A percentile compares a stretch with the other conserved stretches of the same genome.
phyloP scores from a whole-genome alignment of 2,113 vertebrate genomes.

The Meles meles region DNA sequence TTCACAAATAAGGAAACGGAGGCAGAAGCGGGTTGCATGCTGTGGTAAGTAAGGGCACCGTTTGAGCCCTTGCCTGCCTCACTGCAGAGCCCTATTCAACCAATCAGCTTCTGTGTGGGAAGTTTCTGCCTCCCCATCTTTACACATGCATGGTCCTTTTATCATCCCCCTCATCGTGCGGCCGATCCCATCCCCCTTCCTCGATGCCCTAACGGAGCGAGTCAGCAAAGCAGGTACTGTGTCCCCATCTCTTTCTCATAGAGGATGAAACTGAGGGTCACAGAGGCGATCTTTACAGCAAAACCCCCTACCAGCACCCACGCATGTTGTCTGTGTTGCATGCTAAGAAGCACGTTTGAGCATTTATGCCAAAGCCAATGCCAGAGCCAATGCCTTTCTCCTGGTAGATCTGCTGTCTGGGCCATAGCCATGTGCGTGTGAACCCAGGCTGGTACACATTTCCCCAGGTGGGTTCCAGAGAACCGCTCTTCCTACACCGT shows the following conservation, averaged over 20 bases:
- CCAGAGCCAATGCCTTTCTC: background rate
- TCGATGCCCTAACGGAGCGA: background rate
- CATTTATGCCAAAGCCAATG: accelerated
- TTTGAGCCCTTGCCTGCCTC: background rate
- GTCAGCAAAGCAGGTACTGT: too few species aligned
- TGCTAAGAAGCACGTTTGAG: background rate
- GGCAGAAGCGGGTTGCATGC: background rate
- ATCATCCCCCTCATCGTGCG: accelerated
- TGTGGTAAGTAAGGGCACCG: background rate
- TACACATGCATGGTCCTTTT: background rate
- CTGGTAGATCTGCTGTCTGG: background rate
- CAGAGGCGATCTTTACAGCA: background rate
- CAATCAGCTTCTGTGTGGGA: too few species aligned
- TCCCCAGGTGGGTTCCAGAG: background rate
- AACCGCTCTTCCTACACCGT: background rate
- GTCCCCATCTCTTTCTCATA: background rate
- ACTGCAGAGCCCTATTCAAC: background rate
- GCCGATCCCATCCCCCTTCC: background rate
- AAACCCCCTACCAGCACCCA: accelerated
- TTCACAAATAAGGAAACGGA: background rate
- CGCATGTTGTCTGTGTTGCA: background rate
- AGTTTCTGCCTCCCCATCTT: background rate
- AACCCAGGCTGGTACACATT: background rate
- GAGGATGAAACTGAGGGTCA: background rate
- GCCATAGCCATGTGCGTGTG: background rate